phyloP scores from a whole-genome alignment of 2,888 invertebrate genomes.

The Imbricaverruca yamaguchii region DNA sequence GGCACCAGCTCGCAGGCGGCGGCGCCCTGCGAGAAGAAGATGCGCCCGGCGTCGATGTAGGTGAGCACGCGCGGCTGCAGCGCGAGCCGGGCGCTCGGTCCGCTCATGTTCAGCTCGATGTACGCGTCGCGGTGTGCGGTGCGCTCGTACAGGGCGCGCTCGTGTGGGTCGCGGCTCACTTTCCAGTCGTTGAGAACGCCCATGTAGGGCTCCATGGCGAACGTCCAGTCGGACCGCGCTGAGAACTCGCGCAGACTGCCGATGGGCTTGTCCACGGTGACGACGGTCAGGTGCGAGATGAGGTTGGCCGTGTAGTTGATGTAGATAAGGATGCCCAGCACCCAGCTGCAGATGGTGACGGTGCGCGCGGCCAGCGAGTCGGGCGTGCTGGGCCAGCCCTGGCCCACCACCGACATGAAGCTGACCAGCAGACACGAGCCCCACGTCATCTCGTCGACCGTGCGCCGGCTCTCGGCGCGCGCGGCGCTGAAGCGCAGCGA shows the following conservation, averaged over 20 bases:
- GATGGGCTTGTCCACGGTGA: not conserved
- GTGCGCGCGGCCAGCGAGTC: not conserved
- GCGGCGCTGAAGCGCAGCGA: not conserved
- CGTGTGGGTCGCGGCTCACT: not conserved
- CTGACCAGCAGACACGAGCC: not conserved
- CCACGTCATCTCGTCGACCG: not conserved
- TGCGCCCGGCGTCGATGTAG: not conserved
- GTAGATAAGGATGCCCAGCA: not conserved
- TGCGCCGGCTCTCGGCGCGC: not conserved
- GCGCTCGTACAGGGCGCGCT: not conserved
- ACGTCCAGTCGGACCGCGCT: not conserved
- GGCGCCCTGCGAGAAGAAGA: not conserved
- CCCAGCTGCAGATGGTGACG: not conserved
- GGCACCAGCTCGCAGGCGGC: not conserved
- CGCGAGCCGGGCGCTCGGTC: not conserved
- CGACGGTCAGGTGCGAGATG: slow-evolving; percentile 4
- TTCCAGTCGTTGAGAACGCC: not conserved
- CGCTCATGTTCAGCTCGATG: not conserved
- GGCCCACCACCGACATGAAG: not conserved
- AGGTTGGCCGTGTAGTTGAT: slow-evolving; percentile 1
- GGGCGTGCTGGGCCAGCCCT: not conserved
- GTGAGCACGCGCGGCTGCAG: not conserved
- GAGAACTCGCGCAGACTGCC: not conserved
- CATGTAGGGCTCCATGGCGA: not conserved
- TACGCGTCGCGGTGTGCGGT: not conserved